Evolutionary conservation across 2,888 invertebrate genomes (phyloP).

Genomic region (Volucella zonaria): DNA sequence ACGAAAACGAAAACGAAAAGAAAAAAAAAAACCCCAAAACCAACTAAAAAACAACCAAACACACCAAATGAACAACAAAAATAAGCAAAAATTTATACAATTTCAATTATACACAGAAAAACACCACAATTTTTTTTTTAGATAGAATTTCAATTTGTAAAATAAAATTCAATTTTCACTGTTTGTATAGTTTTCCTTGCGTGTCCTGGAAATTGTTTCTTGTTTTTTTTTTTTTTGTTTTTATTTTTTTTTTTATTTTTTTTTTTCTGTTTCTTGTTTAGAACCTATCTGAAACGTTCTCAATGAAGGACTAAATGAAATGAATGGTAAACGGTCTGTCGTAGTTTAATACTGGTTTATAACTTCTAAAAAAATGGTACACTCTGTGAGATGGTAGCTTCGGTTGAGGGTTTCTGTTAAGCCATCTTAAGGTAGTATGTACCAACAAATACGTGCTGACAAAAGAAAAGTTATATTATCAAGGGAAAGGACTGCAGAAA

Average conservation of each 20-base stretch:
- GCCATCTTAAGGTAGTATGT: conserved; percentile 37
- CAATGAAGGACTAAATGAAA: conserved; percentile 62
- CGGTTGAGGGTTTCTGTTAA: conserved; percentile 33
- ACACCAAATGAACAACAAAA: too few species aligned
- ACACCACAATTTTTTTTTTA: too few species aligned
- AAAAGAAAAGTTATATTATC: conserved; percentile 43
- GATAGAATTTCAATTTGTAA: too few species aligned
- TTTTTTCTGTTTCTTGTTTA: not conserved
- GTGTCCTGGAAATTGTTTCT: too few species aligned
- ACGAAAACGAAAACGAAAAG: too few species aligned
- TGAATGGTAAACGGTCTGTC: conserved; percentile 51
- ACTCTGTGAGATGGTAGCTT: conserved; percentile 23
- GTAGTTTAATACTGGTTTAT: conserved; percentile 49
- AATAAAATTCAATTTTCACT: too few species aligned
- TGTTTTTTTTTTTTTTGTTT: too few species aligned
- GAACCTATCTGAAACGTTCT: conserved; percentile 61
- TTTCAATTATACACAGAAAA: too few species aligned
- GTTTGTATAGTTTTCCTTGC: too few species aligned
- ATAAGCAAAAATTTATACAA: too few species aligned
- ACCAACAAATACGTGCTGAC: conserved; percentile 20
- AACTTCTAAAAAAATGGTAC: conserved; percentile 29
- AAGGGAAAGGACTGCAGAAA: conserved; percentile 44
- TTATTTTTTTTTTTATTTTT: not conserved
- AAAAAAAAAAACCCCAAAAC: too few species aligned
- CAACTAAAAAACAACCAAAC: too few species aligned